These are phyloP conservation scores for Nerophis lumbriciformis DNA, from an alignment of 2,113 vertebrate species.

Conservation along the genomic window DNA sequence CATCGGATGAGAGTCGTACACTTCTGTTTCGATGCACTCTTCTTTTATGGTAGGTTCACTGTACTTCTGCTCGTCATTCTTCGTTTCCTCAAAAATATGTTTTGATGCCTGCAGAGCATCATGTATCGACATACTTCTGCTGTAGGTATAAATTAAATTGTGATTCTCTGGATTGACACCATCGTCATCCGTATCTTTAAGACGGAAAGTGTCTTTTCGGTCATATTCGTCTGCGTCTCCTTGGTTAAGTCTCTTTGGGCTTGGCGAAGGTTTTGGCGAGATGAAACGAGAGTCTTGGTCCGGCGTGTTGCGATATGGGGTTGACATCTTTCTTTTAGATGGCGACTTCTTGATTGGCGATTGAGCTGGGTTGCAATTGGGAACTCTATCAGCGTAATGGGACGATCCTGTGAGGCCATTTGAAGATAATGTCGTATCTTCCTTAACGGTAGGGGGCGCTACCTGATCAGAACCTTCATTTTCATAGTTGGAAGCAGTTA, in stretches of 20 bases:
- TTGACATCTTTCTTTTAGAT: constrained; percentile 74
- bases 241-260: constrained; percentile 65
- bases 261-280: constrained; percentile 82
- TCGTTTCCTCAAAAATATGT: constrained; percentile 61
- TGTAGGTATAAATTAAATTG: constrained; percentile 63
- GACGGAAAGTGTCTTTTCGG: constrained; percentile 47
- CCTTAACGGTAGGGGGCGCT: constrained; percentile 66
- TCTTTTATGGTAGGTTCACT: constrained; percentile 60
- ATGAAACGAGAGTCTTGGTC: constrained; percentile 88
- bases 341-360: constrained; percentile 73
- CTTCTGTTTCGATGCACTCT: constrained; percentile 63
- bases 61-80: constrained; percentile 49
- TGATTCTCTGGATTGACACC: constrained; percentile 57
- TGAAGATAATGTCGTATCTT: constrained; percentile 72
- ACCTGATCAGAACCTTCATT: constrained; percentile 64
- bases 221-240: constrained; percentile 41
- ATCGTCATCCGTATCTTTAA: constrained; percentile 37
- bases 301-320: constrained; percentile 82
- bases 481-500: constrained; percentile 62
- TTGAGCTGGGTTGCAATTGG: constrained; percentile 56
- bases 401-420: constrained; percentile 67
- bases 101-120: constrained; percentile 63
- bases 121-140: constrained; percentile 68
- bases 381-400: constrained; percentile 62
- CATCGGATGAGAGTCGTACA: constrained; percentile 50